Evolutionary conservation across 2,113 vertebrate genomes (phyloP).

Genomic region (Pluvianellus socialis): DNA sequence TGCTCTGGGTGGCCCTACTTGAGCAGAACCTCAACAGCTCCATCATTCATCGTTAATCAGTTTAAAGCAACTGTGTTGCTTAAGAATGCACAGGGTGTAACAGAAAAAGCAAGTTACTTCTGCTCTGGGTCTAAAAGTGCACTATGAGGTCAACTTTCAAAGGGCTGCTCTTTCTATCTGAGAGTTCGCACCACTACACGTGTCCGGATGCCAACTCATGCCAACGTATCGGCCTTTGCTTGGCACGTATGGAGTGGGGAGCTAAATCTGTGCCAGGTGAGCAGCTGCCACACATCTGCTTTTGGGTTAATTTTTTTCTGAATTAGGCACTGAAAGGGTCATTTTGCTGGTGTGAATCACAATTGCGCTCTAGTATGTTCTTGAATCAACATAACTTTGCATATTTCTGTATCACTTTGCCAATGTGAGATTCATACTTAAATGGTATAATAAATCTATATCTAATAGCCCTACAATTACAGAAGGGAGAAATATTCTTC

Average conservation of each 20-base stretch:
- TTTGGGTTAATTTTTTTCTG: background rate
- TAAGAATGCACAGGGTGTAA: background rate
- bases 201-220: background rate
- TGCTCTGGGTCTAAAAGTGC: background rate
- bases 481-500: background rate
- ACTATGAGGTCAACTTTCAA: background rate
- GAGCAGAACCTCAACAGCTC: background rate
- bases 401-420: background rate
- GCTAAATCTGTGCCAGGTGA: background rate
- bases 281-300: background rate
- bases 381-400: background rate
- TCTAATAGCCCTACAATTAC: background rate
- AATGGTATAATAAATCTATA: background rate
- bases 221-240: background rate
- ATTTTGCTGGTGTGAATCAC: background rate
- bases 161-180: background rate
- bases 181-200: background rate
- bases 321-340: background rate
- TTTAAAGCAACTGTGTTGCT: background rate
- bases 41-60: background rate
- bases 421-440: background rate
- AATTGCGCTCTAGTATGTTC: background rate
- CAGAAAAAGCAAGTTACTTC: background rate
- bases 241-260: accelerated
- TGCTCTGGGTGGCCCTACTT: background rate